Percentiles rank a stretch among this genome's conserved stretches.
These are phyloP conservation scores for Drosophila takahashii DNA, from an alignment of 1,140 invertebrate genomes.

Conservation along the genomic window DNA sequence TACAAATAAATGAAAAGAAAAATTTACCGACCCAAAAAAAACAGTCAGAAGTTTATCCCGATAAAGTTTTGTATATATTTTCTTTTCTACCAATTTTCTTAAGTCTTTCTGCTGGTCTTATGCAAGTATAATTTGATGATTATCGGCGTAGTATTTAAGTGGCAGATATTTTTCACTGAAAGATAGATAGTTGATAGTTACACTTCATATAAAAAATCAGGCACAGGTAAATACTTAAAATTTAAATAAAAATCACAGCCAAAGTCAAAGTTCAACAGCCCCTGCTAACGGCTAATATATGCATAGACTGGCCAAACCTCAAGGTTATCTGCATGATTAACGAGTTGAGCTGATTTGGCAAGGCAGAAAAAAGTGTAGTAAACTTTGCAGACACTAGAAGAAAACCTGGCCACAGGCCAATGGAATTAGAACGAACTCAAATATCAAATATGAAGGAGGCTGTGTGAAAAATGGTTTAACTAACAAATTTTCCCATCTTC, in stretches of 20 bases:
- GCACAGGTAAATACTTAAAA: neutral
- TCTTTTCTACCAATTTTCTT: conserved; percentile 7
- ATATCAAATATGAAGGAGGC: conserved; percentile 14
- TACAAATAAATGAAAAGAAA: conserved; percentile 44
- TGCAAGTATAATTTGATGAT: conserved; percentile 75
- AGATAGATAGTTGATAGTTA: neutral
- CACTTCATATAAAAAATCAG: neutral
- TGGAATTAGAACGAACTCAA: conserved; percentile 4
- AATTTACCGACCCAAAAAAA: conserved; percentile 22
- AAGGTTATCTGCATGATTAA: conserved; percentile 73
- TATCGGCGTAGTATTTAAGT: conserved; percentile 67
- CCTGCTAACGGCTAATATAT: conserved; percentile 40
- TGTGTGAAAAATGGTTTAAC: neutral
- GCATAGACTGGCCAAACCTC: conserved; percentile 34
- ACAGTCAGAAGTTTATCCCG: conserved; percentile 46
- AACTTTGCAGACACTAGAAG: conserved; percentile 62
- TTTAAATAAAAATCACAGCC: conserved; percentile 2
- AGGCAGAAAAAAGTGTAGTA: conserved; percentile 21
- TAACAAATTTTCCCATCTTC: neutral
- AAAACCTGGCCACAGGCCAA: conserved; percentile 44
- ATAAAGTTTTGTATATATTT: conserved; percentile 26
- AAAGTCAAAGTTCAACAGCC: neutral
- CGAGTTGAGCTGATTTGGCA: conserved; percentile 36
- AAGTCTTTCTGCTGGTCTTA: conserved; percentile 23
- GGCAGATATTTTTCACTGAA: neutral